Conservation (phyloP, 2,797 vertebrate species). For the Pangasius djambal region DNA sequence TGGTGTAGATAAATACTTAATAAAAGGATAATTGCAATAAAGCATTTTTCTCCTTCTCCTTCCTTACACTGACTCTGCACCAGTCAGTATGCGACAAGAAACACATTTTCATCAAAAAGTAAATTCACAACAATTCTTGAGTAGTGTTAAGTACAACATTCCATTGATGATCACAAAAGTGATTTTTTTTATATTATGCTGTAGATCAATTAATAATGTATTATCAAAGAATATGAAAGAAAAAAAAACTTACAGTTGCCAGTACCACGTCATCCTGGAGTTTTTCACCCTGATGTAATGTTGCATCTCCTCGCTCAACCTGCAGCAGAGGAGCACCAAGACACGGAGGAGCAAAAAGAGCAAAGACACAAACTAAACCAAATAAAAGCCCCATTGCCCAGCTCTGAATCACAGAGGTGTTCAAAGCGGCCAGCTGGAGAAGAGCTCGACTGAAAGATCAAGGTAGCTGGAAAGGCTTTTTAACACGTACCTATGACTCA, state of each 20-base stretch:
- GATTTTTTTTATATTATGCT: not conserved
- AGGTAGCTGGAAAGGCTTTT: constrained; percentile 76
- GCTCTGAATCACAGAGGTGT: constrained; percentile 49
- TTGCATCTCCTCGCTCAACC: constrained; percentile 53
- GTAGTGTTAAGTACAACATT: not conserved
- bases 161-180: not conserved
- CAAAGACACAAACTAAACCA: constrained; percentile 59
- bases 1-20: not conserved
- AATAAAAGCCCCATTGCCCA: constrained; percentile 69
- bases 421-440: constrained; percentile 56
- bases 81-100: not conserved
- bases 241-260: constrained; percentile 74
- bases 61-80: not conserved
- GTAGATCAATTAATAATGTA: not conserved
- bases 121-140: not conserved
- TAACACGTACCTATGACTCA: constrained; percentile 80
- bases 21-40: not conserved
- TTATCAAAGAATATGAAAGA: constrained; percentile 19
- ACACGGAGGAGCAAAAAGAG: constrained; percentile 58
- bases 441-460: constrained; percentile 62
- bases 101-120: not conserved
- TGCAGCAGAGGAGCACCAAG: constrained; percentile 62
- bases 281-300: constrained; percentile 51
- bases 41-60: not conserved
- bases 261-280: constrained; percentile 69